Conservation (phyloP, 2,888 invertebrate species). For the Halocaridina rubra region DNA sequence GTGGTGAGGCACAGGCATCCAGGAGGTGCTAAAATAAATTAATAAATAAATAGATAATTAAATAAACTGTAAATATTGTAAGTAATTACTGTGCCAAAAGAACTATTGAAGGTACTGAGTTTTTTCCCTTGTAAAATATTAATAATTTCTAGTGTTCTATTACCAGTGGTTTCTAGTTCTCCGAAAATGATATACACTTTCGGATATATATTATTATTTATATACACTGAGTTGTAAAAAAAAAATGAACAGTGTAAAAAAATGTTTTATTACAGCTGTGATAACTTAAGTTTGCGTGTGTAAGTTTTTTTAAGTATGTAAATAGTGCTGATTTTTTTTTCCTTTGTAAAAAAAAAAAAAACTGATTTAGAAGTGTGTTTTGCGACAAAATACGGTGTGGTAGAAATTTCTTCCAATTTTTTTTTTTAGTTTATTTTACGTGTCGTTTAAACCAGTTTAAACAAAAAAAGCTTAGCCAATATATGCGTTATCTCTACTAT, state of each 20-base stretch:
- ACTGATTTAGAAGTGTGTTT: neutral
- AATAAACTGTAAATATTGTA: slow-evolving; percentile 40
- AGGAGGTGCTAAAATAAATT: neutral
- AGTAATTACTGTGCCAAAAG: slow-evolving; percentile 27
- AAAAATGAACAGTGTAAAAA: slow-evolving; percentile 19
- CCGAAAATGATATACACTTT: neutral
- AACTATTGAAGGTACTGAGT: neutral
- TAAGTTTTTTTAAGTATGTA: neutral
- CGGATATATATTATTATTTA: slow-evolving; percentile 45
- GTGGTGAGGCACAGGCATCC: neutral
- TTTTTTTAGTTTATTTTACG: too few relatives aligned
- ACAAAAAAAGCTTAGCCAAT: too few relatives aligned
- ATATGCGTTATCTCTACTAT: too few relatives aligned
- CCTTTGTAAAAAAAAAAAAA: neutral
- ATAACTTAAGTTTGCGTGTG: slow-evolving; percentile 33
- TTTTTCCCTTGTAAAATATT: neutral
- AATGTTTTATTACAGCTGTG: slow-evolving; percentile 46
- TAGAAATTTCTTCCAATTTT: too few relatives aligned
- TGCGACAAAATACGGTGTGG: too few relatives aligned
- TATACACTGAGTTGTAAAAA: slow-evolving; percentile 36
- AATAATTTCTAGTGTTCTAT: neutral
- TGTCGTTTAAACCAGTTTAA: too few relatives aligned
- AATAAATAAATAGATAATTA: too few relatives aligned
- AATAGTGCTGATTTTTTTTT: neutral
- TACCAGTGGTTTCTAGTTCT: slow-evolving; percentile 43